These are phyloP conservation scores for Borostomias antarcticus DNA, from an alignment of 2,797 vertebrate genomes.

Conservation along the genomic window DNA sequence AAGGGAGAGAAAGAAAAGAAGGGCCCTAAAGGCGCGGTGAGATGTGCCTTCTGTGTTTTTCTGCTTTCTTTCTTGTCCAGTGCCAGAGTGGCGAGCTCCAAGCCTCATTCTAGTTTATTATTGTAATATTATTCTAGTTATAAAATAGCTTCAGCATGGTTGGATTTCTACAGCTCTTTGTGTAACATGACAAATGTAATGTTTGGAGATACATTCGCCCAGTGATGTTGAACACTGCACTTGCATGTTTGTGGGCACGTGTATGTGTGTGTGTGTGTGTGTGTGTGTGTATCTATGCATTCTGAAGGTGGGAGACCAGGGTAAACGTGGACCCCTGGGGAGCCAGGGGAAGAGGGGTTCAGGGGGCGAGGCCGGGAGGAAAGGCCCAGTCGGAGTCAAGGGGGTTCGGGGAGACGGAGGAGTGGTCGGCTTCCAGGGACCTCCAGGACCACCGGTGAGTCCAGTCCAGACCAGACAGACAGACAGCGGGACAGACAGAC, in stretches of 20 bases:
- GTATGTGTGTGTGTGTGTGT: neutral
- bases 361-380: slow-evolving; percentile 67
- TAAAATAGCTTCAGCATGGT: too few species aligned
- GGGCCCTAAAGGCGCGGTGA: slow-evolving; percentile 77
- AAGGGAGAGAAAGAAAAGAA: slow-evolving; percentile 67
- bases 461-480: neutral
- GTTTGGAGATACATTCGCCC: too few species aligned
- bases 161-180: too few species aligned
- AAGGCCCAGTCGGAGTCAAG: slow-evolving; percentile 71
- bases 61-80: neutral
- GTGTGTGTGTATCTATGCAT: slow-evolving; percentile 1
- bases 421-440: slow-evolving; percentile 74
- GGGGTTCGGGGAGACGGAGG: slow-evolving; percentile 73
- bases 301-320: slow-evolving; percentile 73
- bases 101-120: neutral
- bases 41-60: slow-evolving; percentile 17
- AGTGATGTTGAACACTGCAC: neutral
- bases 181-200: too few species aligned
- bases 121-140: too few species aligned
- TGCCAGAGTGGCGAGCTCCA: slow-evolving; percentile 12
- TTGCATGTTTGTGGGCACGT: slow-evolving; percentile 23
- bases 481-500: neutral
- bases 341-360: slow-evolving; percentile 71
- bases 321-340: slow-evolving; percentile 70
- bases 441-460: slow-evolving; percentile 75